Evolutionary conservation across 2,797 vertebrate species (phyloP).

Genomic region (Catharus ustulatus): DNA sequence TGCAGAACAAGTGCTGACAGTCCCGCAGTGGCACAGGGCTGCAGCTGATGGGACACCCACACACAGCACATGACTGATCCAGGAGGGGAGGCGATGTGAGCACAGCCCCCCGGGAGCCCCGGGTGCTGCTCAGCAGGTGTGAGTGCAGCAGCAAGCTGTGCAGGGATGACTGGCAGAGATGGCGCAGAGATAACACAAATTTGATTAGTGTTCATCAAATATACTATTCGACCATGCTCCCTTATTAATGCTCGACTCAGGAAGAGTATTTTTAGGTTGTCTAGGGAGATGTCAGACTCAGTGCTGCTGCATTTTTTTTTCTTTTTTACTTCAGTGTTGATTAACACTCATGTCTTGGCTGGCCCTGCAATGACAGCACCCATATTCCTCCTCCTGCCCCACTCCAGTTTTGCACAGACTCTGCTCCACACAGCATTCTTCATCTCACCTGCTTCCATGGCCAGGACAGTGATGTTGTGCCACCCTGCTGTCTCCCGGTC

Average conservation of each 20-base stretch:
- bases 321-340: neutral
- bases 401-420: neutral
- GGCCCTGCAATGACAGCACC: neutral
- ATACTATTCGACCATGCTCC: conserved; percentile 9
- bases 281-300: conserved; percentile 38
- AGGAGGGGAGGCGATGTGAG: neutral
- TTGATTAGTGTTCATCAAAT: conserved; percentile 55
- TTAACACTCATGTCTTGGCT: neutral
- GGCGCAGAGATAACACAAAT: neutral
- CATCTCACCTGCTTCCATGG: conserved; percentile 91
- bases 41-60: neutral
- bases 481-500: conserved; percentile 95
- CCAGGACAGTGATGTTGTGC: conserved; percentile 96
- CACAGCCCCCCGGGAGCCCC: neutral
- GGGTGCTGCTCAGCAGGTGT: neutral
- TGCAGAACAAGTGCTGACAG: neutral
- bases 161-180: conserved; percentile 1
- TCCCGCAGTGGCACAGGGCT: neutral
- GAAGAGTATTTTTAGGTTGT: conserved; percentile 61
- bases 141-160: neutral
- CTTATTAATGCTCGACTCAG: conserved; percentile 19
- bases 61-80: rapidly evolving
- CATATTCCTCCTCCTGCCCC: neutral
- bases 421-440: neutral
- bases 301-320: neutral